phyloP scores from a whole-genome alignment of 2,888 invertebrate species.

The Drosophila quinaria region DNA sequence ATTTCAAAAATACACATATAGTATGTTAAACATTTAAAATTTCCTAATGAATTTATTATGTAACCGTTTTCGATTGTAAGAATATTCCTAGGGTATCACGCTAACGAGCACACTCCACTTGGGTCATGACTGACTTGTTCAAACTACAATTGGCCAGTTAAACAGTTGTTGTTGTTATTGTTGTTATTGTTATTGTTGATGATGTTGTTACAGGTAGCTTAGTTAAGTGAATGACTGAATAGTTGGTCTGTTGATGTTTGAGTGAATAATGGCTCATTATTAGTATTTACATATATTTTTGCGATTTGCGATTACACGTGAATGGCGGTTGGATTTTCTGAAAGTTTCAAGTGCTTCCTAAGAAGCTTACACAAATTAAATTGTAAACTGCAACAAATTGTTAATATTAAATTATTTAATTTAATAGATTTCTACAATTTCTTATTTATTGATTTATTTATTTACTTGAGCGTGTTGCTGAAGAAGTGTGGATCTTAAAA shows the following conservation, averaged over 20 bases:
- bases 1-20: too few relatives aligned
- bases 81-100: not conserved
- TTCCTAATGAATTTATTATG: too few relatives aligned
- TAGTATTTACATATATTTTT: conserved; percentile 44
- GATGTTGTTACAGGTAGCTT: conserved; percentile 29
- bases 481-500: not conserved
- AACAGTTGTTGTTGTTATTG: conserved; percentile 27
- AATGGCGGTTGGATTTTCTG: conserved; percentile 28
- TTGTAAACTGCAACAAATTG: conserved; percentile 11
- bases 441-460: not conserved
- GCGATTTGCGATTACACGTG: conserved; percentile 47
- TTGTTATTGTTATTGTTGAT: conserved; percentile 19
- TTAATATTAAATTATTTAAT: conserved; percentile 1
- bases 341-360: conserved; percentile 31
- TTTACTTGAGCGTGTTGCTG: not conserved
- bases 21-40: too few relatives aligned
- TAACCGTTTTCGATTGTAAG: not conserved
- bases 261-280: conserved; percentile 46
- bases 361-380: conserved; percentile 12
- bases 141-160: conserved; percentile 47
- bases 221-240: conserved; percentile 25
- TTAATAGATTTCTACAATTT: not conserved
- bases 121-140: conserved; percentile 48
- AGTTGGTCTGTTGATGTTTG: conserved; percentile 12
- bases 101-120: not conserved